These are phyloP conservation scores for Dendrocopos noguchii DNA, from an alignment of 2,113 vertebrate species.

Conservation along the genomic window DNA sequence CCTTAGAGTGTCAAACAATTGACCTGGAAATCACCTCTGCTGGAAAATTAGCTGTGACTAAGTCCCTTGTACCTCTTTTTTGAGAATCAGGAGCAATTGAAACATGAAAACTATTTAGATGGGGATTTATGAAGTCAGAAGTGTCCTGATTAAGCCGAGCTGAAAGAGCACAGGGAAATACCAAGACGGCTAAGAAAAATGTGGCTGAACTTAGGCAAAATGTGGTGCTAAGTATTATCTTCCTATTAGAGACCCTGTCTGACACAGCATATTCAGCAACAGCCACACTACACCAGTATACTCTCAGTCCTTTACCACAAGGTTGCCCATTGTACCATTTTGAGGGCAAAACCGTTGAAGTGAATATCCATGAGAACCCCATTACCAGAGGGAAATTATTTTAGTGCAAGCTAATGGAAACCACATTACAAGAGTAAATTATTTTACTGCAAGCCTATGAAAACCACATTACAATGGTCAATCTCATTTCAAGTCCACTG, in stretches of 20 bases:
- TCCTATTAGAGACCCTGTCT: background rate
- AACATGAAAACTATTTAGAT: conserved; percentile 27
- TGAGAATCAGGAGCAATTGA: conserved; percentile 2
- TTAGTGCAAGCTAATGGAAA: conserved; percentile 81
- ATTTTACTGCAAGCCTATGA: conserved; percentile 79
- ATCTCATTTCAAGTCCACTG: conserved; percentile 77
- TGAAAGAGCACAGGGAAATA: background rate
- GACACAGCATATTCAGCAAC: conserved; percentile 34
- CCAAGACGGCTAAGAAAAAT: background rate
- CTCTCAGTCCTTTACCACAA: conserved; percentile 21
- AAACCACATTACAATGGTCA: conserved; percentile 80
- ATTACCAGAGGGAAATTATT: conserved; percentile 77
- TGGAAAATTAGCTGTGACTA: conserved; percentile 38
- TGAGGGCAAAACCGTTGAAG: conserved; percentile 69
- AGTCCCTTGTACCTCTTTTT: background rate
- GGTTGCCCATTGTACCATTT: conserved; percentile 45
- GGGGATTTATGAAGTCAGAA: background rate
- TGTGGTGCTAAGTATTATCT: background rate
- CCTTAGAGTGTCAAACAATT: conserved; percentile 30
- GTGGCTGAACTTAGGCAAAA: background rate
- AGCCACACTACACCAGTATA: background rate
- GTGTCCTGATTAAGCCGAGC: background rate
- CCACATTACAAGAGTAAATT: conserved; percentile 77
- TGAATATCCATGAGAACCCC: conserved; percentile 71
- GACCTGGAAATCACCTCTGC: conserved; percentile 46